Evolutionary conservation across 2,113 vertebrate species (phyloP), one percentile per base, ranked within the genome.

Genomic region (Symphodus melops): DNA sequence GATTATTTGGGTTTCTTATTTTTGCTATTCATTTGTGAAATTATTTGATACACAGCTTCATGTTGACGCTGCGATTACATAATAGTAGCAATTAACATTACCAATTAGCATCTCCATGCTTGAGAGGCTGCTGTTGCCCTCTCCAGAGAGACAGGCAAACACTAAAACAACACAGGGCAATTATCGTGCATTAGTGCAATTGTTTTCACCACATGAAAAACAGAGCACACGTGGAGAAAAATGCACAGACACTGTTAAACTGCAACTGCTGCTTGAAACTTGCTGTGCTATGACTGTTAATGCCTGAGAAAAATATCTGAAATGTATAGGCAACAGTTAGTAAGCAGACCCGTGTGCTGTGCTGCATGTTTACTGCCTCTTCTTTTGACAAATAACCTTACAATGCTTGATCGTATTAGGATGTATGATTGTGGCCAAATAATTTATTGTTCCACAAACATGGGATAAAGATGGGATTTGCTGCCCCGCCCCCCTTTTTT

Each of bases 181-280:
- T 91, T 84, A 90, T 86, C 63, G 69, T 81, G 75, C 72, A 90
- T 90, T 91, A 89, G 75, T 52, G 71, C 67, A 70, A 86, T 91
- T 88, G 84, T 86, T 89, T 83, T 88, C 16, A 52, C 79, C 86
- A 82, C 76, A 81, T 21, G n/a, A 81, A 87, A 80, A 87, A 81
- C 61, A 58, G 61, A 82, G 60, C 72, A 82, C 67, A 83, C 72
- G 74, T 75, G 51, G 71, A 78, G 69, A 78, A 79, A 72, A 67
- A 66, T 23, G 37, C 17, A 19, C 51, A 58, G 68, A 39, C 9
- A 51, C 61, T 66, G 56, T 78, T 62, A 61, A 63, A 56, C 56
- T 72, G 68, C 16, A 16, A 74, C 55, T 81, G 85, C 68, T 75
- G 59, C 68, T 68, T 58, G 63, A 69, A 52, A 59, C 57, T 44